A percentile compares a stretch with the other conserved stretches of the same genome.
phyloP scores from a whole-genome alignment of 2,888 invertebrate species.

The Polymixis flavicincta region DNA sequence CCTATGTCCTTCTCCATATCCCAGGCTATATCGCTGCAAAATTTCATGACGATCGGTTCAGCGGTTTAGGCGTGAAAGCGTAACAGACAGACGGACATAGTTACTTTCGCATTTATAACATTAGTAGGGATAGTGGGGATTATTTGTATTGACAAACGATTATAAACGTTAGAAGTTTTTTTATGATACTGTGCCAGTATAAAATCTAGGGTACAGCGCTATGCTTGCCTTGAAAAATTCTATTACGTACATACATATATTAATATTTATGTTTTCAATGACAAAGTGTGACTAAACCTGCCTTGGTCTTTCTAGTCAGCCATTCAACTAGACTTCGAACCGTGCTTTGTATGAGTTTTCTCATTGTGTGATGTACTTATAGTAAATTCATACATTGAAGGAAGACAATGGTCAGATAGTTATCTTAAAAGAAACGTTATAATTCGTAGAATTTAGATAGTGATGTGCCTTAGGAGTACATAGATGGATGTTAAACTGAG shows the following conservation, averaged over 20 bases:
- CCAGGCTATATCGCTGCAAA: too few species aligned
- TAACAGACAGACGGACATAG: too few species aligned
- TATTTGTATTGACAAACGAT: neutral
- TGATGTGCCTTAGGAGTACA: neutral
- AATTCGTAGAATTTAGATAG: slow-evolving; percentile 22
- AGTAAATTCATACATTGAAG: slow-evolving; percentile 2
- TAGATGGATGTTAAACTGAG: neutral
- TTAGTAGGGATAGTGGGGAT: too few species aligned
- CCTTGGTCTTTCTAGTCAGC: neutral
- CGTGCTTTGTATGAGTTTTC: slow-evolving; percentile 7
- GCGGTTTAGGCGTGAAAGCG: too few species aligned
- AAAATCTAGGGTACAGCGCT: slow-evolving; percentile 14
- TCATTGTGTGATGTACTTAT: slow-evolving; percentile 13
- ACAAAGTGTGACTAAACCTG: slow-evolving; percentile 2
- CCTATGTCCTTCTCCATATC: too few species aligned
- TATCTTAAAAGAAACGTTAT: slow-evolving; percentile 22
- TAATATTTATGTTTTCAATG: slow-evolving; percentile 29
- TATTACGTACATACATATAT: neutral
- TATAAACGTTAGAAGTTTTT: neutral
- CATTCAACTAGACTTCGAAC: slow-evolving; percentile 13
- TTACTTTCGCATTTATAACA: too few species aligned
- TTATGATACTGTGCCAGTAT: neutral
- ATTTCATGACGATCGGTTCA: too few species aligned
- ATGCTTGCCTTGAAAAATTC: slow-evolving; percentile 33
- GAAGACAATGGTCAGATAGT: slow-evolving; percentile 26